Base-by-base conservation (phyloP, 2,888 invertebrate species). In the Vannuccia rotundouncinata region DNA sequence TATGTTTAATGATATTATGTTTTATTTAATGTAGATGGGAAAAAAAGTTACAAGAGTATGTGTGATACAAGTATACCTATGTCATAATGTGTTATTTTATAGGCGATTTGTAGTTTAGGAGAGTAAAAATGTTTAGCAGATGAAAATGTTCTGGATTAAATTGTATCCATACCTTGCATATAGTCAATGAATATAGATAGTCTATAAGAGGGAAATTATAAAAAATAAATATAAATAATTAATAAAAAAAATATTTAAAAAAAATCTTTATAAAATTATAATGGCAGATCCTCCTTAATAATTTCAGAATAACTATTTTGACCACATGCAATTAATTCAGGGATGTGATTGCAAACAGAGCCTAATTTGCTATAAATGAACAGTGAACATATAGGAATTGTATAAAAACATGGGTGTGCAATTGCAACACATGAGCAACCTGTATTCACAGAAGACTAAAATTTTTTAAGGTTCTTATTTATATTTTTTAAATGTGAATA, bases 31-130 rank as follows among this genome's bases (percentile, higher is more conserved):
- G 66, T 66, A 66, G 66, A 66, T 66, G 66, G 66, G 66, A 22
- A 22, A 66, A 66, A 66, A 5, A 66, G 66, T 66, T 22, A 5
- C 22, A 66, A 66, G 25, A 66, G 66, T 27, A 66, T 66, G 22
- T n/a, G n/a, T 66, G 22, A 66, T 27, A 66, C 66, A 66, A 66
- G 66, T 66, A 66, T 66, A n/a, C n/a, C n/a, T n/a, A 66, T 66
- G 66, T 66, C 66, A 66, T 66, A 66, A 22, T 66, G 10, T 66
- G 22, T 66, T 66, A 66, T 66, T 66, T n/a, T 66, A 66, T 66
- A 22, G 66, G 66, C 13, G 17, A 66, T 66, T 66, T 66, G 66
- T 66, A 66, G 66, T 66, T 66, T 66, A 66, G 66, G 66, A 66
- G 45, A 45, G 45, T 17, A 45, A 45, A n/a, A 45, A 45, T 45